Base-by-base conservation (phyloP, 2,888 invertebrate species). In the Therioaphis trifolii region DNA sequence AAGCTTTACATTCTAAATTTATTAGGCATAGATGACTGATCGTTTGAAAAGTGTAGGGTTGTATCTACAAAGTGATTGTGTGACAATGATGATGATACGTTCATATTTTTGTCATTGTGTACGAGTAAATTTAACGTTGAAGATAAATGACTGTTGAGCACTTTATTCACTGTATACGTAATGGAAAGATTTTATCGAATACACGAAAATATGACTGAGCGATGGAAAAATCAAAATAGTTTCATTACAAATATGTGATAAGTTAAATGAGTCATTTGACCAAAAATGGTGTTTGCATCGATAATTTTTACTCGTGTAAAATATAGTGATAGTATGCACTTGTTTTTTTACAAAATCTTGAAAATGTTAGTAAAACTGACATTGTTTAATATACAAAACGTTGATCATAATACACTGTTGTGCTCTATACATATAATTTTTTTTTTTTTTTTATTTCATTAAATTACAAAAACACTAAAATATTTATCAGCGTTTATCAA, bases 1-100 rank as follows among this genome's bases (percentile, higher is more conserved):
- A 66, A 66, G 11, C 77, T 15, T 21, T 29, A 66, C 15, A 21
- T 66, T 29, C n/a, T 77, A 77, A 46, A 35, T 77, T 15, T 21
- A 63, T 27, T 63, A 9, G 21, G 43, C 29, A 1, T 4, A 46
- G 66, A 49, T 66, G 46, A 66, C 49, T 35, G 66, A 52, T 66
- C 21, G 35, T 52, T 77, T 35, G 35, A 52, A 52, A 78, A 49
- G 21, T 35, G 35, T 35, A 4, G 1, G 12, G 7, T 35, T 58
- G 18, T 75, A n/a, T 21, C 27, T 27, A 46, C 21, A 49, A 29
- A 52, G 66, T 66, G 29, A 52, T 77, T 35, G 63, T 21, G 24
- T 12, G 49, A 49, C 49, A 21, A 76, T n/a, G 46, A 43, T 29
- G 66, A 66, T 49, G 49, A 49, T 24, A 63, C 21, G 27, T 21